Conservation (phyloP, 2,113 vertebrate genomes). For the Colossoma macropomum region DNA sequence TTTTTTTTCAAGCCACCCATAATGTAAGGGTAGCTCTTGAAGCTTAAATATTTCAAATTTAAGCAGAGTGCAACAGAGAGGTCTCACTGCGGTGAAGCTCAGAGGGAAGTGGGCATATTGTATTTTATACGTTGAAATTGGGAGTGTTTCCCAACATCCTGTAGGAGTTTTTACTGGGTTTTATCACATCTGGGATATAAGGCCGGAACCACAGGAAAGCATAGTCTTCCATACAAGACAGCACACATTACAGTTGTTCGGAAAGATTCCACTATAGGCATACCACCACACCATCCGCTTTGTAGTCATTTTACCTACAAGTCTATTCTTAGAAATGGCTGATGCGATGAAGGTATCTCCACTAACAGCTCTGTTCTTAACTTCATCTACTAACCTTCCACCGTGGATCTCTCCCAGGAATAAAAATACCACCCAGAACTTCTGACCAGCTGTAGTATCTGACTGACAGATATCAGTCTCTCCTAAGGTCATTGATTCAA, state of each 20-base stretch:
- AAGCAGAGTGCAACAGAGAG: slow-evolving; percentile 10
- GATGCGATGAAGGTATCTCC: slow-evolving; percentile 10
- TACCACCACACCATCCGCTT: slow-evolving; percentile 1
- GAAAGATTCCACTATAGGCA: too few species aligned
- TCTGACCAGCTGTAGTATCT: neutral
- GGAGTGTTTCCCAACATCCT: slow-evolving; percentile 8
- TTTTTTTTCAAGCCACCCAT: slow-evolving; percentile 5
- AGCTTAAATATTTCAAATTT: neutral
- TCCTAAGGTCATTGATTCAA: neutral
- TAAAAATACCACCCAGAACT: neutral
- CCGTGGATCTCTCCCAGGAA: neutral
- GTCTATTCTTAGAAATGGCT: slow-evolving; percentile 30
- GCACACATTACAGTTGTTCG: neutral
- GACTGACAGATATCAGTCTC: too few species aligned
- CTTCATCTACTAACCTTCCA: slow-evolving; percentile 35
- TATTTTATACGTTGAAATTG: slow-evolving; percentile 5
- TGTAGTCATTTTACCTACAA: slow-evolving; percentile 18
- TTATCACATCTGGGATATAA: slow-evolving; percentile 28
- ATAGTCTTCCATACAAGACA: neutral
- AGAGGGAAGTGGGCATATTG: neutral
- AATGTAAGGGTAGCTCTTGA: neutral
- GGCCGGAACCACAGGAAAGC: neutral
- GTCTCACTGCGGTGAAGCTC: neutral
- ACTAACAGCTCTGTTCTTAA: slow-evolving; percentile 27
- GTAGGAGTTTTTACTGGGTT: slow-evolving; percentile 14